These are phyloP conservation scores for Lasioglossum pauxillum DNA, from an alignment of 2,888 invertebrate species.

Conservation along the genomic window DNA sequence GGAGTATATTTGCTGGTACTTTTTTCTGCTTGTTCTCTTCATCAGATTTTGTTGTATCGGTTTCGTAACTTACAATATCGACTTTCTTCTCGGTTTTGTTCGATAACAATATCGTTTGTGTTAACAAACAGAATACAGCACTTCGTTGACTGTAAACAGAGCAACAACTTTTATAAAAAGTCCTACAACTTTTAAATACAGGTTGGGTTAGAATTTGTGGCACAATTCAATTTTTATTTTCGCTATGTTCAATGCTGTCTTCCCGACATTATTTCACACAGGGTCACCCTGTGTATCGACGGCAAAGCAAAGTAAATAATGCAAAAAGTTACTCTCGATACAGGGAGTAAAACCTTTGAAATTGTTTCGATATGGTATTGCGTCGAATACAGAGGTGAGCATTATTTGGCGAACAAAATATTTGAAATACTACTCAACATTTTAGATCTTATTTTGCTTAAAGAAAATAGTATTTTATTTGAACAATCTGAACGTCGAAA, in stretches of 20 bases:
- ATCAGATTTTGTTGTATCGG: not conserved
- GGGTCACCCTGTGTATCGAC: not conserved
- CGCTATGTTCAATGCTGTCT: not conserved
- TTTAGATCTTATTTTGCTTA: no score
- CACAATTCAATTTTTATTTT: not conserved
- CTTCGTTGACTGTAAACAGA: no score
- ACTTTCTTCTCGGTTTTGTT: not conserved
- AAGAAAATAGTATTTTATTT: no score
- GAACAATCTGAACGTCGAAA: no score
- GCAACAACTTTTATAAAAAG: no score
- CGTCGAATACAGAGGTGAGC: no score
- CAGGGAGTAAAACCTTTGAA: not conserved
- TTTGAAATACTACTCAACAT: no score
- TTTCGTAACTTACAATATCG: not conserved
- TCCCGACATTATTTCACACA: not conserved
- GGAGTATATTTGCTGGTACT: not conserved
- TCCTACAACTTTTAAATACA: not conserved
- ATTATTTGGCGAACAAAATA: no score
- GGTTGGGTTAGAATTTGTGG: not conserved
- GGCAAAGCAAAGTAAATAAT: not conserved
- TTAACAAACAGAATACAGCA: no score
- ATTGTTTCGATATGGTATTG: not conserved
- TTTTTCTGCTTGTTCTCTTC: not conserved
- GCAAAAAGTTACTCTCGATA: not conserved
- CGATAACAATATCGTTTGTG: not conserved